A percentile compares a stretch with the other conserved stretches of the same genome.
phyloP scores from a whole-genome alignment of 30 jellyfish, hydroid and myxozoan genomes.

The Cassiopea xamachana region DNA sequence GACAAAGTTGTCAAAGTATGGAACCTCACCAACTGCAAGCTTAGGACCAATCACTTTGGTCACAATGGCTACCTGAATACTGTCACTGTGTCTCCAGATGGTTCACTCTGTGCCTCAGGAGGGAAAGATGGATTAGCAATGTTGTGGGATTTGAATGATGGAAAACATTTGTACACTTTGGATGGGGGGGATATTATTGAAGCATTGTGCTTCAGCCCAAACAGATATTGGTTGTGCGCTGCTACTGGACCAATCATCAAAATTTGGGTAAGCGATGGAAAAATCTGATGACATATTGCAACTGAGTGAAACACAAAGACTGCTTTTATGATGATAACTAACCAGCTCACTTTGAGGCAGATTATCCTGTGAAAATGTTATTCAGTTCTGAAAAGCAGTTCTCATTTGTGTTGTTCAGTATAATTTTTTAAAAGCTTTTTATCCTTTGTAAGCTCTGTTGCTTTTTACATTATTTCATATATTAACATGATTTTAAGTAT shows the following conservation, averaged over 20 bases:
- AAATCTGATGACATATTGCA: neutral
- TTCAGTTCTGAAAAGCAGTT: slow-evolving; percentile 44
- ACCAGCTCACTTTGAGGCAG: slow-evolving; percentile 77
- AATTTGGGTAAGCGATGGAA: slow-evolving; percentile 85
- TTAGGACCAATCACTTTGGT: slow-evolving; percentile 95
- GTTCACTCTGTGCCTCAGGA: slow-evolving; percentile 98
- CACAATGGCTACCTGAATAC: slow-evolving; percentile 94
- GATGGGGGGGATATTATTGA: slow-evolving; percentile 87
- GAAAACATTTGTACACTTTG: slow-evolving; percentile 88
- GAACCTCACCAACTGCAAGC: slow-evolving; percentile 95
- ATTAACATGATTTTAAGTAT: too few species aligned
- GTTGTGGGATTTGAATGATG: slow-evolving; percentile 98
- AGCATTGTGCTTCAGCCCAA: slow-evolving; percentile 96
- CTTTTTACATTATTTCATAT: too few species aligned
- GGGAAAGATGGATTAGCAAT: slow-evolving; percentile 98
- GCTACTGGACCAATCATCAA: slow-evolving; percentile 98
- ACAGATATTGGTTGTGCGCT: slow-evolving; percentile 97
- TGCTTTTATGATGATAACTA: slow-evolving; percentile 64
- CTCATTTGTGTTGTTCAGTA: neutral
- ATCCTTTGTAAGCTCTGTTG: too few species aligned
- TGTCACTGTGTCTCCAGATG: slow-evolving; percentile 96
- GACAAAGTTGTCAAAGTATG: slow-evolving; percentile 97
- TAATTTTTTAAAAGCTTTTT: too few species aligned
- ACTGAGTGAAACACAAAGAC: neutral
- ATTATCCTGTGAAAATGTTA: slow-evolving; percentile 34